These are phyloP conservation scores for Agapetus fuscipes DNA, from an alignment of 2,888 invertebrate species.

Conservation along the genomic window DNA sequence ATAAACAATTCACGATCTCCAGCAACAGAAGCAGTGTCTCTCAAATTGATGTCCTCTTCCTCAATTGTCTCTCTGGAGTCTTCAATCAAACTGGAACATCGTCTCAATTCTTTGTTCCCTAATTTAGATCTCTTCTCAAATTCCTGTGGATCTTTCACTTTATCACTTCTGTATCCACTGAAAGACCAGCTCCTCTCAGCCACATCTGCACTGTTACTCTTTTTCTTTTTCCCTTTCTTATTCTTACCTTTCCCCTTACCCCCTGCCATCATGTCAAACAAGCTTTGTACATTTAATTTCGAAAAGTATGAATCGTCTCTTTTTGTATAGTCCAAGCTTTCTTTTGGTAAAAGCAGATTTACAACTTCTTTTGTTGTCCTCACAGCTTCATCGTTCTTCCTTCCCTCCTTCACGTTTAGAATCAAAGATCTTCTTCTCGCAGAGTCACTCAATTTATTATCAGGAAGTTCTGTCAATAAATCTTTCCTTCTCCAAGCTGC, in stretches of 20 bases:
- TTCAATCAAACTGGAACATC: too few species aligned
- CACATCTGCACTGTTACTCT: conserved; percentile 3
- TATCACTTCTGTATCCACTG: too few species aligned
- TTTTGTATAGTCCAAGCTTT: conserved; percentile 10
- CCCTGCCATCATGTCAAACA: conserved; percentile 39
- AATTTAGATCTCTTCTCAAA: too few species aligned
- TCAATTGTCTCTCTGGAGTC: too few species aligned
- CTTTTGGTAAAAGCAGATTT: conserved; percentile 16
- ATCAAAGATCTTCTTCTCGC: too few species aligned
- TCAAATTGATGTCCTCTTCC: background rate
- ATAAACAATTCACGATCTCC: background rate
- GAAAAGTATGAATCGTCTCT: conserved; percentile 15
- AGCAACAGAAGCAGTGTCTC: background rate
- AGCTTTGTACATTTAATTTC: conserved; percentile 35
- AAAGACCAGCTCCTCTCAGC: conserved; percentile 19
- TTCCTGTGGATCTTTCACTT: too few species aligned
- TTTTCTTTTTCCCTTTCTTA: conserved; percentile 27
- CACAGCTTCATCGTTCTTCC: conserved; percentile 9
- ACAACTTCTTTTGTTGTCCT: conserved; percentile 17
- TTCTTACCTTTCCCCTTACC: conserved; percentile 27
- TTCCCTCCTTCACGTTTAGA: too few species aligned
- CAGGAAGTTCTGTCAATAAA: too few species aligned
- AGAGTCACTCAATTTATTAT: too few species aligned
- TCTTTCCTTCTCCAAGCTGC: too few species aligned
- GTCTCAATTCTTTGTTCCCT: too few species aligned